Conservation (phyloP, 2,797 vertebrate species). For the Pangasius macronema region DNA sequence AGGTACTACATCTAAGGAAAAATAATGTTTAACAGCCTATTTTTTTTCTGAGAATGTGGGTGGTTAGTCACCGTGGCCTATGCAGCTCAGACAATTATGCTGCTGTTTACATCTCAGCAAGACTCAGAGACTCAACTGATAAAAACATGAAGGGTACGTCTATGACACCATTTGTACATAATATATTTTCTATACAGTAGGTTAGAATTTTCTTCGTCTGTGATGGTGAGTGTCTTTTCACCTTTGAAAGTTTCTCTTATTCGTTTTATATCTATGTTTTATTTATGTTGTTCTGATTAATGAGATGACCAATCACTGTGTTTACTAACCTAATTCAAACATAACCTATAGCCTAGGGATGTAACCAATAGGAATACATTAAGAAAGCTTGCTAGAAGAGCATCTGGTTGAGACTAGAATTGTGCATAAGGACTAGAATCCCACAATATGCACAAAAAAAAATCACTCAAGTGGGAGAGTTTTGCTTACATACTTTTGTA, state of each 20-base stretch:
- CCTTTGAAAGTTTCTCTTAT: neutral
- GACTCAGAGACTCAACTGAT: neutral
- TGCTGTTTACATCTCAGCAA: neutral
- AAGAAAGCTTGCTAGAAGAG: neutral
- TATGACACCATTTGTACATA: neutral
- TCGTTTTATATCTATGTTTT: neutral
- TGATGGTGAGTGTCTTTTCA: neutral
- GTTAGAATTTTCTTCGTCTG: neutral
- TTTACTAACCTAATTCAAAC: neutral
- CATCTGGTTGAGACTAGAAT: neutral
- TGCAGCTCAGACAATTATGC: neutral
- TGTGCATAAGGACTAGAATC: neutral
- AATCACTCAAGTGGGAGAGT: neutral
- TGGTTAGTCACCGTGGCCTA: neutral
- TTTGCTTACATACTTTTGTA: neutral
- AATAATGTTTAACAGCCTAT: neutral
- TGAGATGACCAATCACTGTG: neutral
- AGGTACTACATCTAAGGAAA: neutral
- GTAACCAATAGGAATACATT: neutral
- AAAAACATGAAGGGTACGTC: neutral
- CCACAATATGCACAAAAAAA: neutral
- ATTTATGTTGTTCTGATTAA: neutral
- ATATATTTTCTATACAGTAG: neutral
- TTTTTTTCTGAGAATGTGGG: neutral
- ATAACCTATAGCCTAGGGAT: neutral